Percentiles rank a stretch among this genome's conserved stretches.
phyloP scores from a whole-genome alignment of 1,140 invertebrate genomes.

The Trichonephila clavata region DNA sequence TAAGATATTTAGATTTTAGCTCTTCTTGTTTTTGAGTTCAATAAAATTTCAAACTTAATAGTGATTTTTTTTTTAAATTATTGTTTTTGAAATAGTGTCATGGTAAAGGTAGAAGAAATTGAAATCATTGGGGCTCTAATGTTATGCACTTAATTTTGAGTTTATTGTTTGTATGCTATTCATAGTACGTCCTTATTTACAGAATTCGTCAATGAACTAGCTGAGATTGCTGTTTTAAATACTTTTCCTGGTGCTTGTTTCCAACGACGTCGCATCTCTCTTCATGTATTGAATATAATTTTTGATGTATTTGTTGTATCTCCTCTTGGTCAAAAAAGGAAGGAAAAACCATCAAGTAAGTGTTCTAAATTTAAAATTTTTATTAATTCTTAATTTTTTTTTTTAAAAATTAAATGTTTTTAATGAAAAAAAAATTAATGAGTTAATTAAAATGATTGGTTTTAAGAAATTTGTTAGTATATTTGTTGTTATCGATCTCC shows the following conservation, averaged over 20 bases:
- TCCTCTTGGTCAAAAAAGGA: conserved; percentile 19
- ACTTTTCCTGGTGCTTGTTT: conserved; percentile 66
- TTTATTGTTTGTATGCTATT: not conserved
- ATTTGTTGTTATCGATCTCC: too few relatives aligned
- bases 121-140: not conserved
- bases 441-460: too few relatives aligned
- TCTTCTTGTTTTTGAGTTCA: too few relatives aligned
- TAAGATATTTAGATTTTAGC: too few relatives aligned
- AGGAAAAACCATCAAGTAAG: conserved; percentile 73
- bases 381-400: not conserved
- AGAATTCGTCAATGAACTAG: conserved; percentile 65
- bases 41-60: too few relatives aligned
- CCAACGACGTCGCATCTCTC: conserved; percentile 56
- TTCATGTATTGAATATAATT: conserved; percentile 12
- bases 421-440: too few relatives aligned
- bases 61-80: too few relatives aligned
- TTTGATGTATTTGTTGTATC: conserved; percentile 58
- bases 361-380: not conserved
- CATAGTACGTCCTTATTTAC: not conserved
- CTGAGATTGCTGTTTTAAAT: conserved; percentile 22
- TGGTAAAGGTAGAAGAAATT: too few relatives aligned
- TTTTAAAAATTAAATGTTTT: not conserved
- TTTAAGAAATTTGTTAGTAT: too few relatives aligned
- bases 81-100: too few relatives aligned
- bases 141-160: not conserved